Base-by-base conservation (phyloP, 2,797 vertebrate genomes). In the Myiotriccus ornatus region DNA sequence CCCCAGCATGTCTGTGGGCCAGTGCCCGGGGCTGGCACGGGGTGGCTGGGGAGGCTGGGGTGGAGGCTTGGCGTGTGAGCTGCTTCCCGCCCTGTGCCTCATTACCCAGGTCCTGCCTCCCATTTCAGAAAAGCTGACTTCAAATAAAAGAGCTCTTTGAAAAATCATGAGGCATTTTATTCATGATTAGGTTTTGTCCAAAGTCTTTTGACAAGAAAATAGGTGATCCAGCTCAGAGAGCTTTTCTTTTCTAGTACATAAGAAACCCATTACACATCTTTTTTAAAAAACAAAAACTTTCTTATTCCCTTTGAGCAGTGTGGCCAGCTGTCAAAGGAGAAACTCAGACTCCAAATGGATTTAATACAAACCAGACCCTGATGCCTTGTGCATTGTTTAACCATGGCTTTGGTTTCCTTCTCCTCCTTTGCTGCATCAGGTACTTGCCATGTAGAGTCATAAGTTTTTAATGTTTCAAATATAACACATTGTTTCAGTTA, bases 161-260 rank as follows among this genome's bases (percentile, higher is more conserved):
- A 97, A 97, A 97, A 97, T 95, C 93, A 95, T n/a, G 90, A 94
- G 75, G 92, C 78, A 91, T 97, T 97, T 97, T 96, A 96, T 97
- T 97, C 96, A 95, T 97, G 98, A 98, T 98, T 97, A 92, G 95
- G 81, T 97, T 97, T 97, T 95, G 97, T 97, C 97, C 97, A 94
- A 95, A 97, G 95, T 95, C 97, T 97, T 97, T 97, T 98, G 98
- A 98, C 98, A 98, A 97, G 98, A 98, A 98, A 98, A 98, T 98
- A 95, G 97, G 97, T 95, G 97, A 97, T 96, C 87, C 95, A 95
- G 96, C 95, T 96, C 95, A 94, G 97, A 97, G 93, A 84, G 70
- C 57, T 88, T 97, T 94, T 96, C 92, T 96, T 97, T 95, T 91
- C 94, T 88, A 56, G 94, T 95, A 96, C 98, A 97, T 97, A 97